phyloP scores from a whole-genome alignment of 1,140 invertebrate species.

The Drosophila sp. region DNA sequence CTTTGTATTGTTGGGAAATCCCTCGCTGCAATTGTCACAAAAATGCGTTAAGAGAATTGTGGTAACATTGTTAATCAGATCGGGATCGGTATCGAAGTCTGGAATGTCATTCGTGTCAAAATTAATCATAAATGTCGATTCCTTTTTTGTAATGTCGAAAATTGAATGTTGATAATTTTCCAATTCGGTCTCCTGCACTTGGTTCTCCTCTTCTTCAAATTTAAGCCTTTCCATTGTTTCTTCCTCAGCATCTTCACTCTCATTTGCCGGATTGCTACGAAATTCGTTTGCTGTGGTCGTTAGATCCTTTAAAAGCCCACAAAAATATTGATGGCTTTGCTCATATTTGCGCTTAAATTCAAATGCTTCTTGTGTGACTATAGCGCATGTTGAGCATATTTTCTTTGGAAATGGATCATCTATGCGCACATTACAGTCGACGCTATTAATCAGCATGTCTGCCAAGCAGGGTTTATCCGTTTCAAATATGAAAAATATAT shows the following conservation, averaged over 20 bases:
- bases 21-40: background rate
- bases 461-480: conserved; percentile 19
- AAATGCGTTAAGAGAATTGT: background rate
- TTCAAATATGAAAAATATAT: conserved; percentile 19
- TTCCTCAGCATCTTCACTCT: background rate
- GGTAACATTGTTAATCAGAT: background rate
- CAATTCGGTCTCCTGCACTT: background rate
- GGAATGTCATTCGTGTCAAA: background rate
- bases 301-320: background rate
- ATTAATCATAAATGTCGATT: background rate
- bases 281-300: background rate
- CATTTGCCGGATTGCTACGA: background rate
- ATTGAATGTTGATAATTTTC: background rate
- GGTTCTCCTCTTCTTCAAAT: background rate
- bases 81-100: too few relatives aligned
- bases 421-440: background rate
- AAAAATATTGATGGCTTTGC: conserved; percentile 22
- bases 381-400: conserved; percentile 4
- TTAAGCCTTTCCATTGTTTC: background rate
- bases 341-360: conserved; percentile 16
- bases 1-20: background rate
- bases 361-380: conserved; percentile 8
- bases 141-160: background rate
- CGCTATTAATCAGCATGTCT: conserved; percentile 29
- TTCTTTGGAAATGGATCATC: conserved; percentile 26